Evolutionary conservation across 2,888 invertebrate genomes (phyloP).

Genomic region (Glaucopsyche alexis): DNA sequence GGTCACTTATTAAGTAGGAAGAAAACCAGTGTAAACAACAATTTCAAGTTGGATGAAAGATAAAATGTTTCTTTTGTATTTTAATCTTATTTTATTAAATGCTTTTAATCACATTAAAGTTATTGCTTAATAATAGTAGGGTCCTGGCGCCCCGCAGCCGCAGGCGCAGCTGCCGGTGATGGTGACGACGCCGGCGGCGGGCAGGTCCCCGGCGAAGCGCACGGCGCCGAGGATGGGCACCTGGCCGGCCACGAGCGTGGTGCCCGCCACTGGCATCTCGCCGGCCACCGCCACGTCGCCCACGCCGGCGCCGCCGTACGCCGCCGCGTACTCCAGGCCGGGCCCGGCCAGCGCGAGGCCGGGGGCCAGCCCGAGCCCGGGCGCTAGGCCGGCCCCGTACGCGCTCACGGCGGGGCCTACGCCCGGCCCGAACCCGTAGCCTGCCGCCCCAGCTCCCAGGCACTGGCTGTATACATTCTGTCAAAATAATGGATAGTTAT

Average conservation of each 20-base stretch:
- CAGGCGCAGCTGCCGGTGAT: conserved; percentile 32
- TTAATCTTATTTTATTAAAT: conserved; percentile 22
- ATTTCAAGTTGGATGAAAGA: neutral
- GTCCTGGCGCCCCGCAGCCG: conserved; percentile 23
- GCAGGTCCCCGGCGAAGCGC: conserved; percentile 39
- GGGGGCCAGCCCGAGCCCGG: neutral
- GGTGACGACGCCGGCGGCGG: conserved; percentile 44
- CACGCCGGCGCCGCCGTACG: conserved; percentile 44
- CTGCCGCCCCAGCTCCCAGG: neutral
- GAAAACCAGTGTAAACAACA: too few relatives aligned
- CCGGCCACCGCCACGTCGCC: conserved; percentile 43
- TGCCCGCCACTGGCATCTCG: conserved; percentile 45
- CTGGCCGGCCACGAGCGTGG: conserved; percentile 46
- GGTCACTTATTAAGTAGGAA: too few relatives aligned
- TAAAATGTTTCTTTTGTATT: neutral
- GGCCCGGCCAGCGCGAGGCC: neutral
- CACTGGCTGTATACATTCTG: conserved; percentile 30
- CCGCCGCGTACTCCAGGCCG: conserved; percentile 32
- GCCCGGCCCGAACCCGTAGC: conserved; percentile 9
- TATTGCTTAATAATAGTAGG: conserved; percentile 7
- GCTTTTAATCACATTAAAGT: neutral
- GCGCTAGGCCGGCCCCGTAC: neutral
- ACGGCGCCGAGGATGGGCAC: conserved; percentile 46
- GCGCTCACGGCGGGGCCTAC: neutral
- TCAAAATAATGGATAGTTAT: neutral